Evolutionary conservation across 2,888 invertebrate species (phyloP).

Genomic region (Synanthedon tipuliformis): DNA sequence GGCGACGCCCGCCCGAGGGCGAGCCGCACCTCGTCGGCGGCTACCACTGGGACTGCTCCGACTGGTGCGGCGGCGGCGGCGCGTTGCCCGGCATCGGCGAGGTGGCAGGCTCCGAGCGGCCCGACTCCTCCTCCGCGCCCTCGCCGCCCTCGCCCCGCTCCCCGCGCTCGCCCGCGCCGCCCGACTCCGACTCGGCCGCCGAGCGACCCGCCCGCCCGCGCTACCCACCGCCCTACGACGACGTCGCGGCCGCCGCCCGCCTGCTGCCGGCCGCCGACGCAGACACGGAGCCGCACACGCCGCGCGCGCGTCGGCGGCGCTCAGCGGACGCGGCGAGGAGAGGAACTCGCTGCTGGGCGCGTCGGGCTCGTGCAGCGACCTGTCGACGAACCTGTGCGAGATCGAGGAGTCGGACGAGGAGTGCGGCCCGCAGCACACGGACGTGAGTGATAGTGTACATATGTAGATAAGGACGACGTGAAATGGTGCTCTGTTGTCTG

Average conservation of each 20-base stretch:
- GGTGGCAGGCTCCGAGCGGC: constrained; percentile 86
- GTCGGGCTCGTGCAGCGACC: constrained; percentile 81
- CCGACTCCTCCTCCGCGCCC: constrained; percentile 86
- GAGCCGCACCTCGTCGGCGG: constrained; percentile 55
- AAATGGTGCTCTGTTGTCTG: constrained; percentile 66
- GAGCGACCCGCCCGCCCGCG: constrained; percentile 14
- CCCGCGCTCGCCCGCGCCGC: constrained; percentile 81
- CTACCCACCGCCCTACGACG: constrained; percentile 22
- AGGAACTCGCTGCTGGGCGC: constrained; percentile 79
- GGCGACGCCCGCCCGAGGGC: constrained; percentile 10
- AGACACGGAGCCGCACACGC: constrained; percentile 34
- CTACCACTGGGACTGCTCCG: constrained; percentile 98
- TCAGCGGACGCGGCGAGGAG: constrained; percentile 77
- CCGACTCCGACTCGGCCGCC: constrained; percentile 13
- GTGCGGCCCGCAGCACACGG: constrained; percentile 34
- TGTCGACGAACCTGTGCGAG: constrained; percentile 90
- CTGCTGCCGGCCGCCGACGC: constrained; percentile 71
- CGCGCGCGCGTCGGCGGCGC: constrained; percentile 36
- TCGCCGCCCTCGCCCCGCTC: constrained; percentile 85
- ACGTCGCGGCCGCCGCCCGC: constrained; percentile 14
- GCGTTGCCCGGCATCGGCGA: constrained; percentile 93
- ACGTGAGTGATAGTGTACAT: constrained; percentile 17
- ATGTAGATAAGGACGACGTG: constrained; percentile 5
- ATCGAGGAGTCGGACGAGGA: constrained; percentile 90
- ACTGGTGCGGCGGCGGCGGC: constrained; percentile 82